Base-by-base conservation (phyloP, 2,113 vertebrate species). In the Dendrocopos noguchii region DNA sequence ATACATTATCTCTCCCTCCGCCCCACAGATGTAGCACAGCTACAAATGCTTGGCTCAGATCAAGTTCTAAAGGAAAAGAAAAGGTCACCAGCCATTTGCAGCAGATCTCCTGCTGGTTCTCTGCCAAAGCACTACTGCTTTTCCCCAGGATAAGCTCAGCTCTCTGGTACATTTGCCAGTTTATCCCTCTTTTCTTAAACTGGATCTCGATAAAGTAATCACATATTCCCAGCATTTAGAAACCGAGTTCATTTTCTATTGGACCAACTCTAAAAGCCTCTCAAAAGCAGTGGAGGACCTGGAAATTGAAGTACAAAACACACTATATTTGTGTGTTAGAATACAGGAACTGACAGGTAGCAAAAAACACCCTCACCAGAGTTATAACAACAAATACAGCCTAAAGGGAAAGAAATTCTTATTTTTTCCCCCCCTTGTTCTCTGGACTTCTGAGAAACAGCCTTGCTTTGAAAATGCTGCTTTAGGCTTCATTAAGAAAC, bases 1-100 rank as follows among this genome's bases (percentile, higher is more conserved):
- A 3, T 1, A 0, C 27, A 17, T 15, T 34, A 5, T 10, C 21
- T 34, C 50, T 27, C 63, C 10, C 52, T 17, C 46, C 0, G 0
- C 36, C 12, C 29, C 67, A 33, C 39, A 74, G 57, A 52, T 0
- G 10, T 1, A n/a, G 64, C 67, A 63, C 84, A 59, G 66, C 57
- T 50, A 3, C 67, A 3, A 2, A 63, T 50, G 68, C 66, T 94
- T 65, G 4, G 59, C 72, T 63, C 60, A 12, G 9, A 52, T 15
- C 1, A 5, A 33, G 19, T 25, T 52, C 24, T 42, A 84, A 88
- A 93, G 77, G 65, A 33, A 39, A 66, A 34, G 68, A 84, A 56
- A 75, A 93, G 79, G 85, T 86, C 82, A 65, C 33, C 68, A 60
- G 82, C 17, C 1, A 1, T 73, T 90, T 27, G 19, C 33, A 52